A percentile compares a stretch with the other conserved stretches of the same genome.
Evolutionary conservation across 2,797 vertebrate species (phyloP).

Genomic region (Ceryle rudis): DNA sequence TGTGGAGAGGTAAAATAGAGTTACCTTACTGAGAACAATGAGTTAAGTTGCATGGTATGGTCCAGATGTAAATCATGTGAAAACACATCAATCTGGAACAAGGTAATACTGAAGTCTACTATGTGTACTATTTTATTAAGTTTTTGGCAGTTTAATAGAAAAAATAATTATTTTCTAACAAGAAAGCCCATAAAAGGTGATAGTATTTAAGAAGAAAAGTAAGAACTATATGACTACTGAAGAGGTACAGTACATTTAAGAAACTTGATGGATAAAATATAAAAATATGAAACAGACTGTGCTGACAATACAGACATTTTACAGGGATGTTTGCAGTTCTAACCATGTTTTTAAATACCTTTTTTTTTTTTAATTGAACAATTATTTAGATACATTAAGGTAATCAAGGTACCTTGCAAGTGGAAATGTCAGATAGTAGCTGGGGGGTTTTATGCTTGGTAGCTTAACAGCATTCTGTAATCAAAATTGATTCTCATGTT

Average conservation of each 20-base stretch:
- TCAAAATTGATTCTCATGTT: neutral
- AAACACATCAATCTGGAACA: neutral
- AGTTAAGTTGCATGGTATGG: neutral
- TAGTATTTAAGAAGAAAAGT: neutral
- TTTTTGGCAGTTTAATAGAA: neutral
- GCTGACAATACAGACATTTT: neutral
- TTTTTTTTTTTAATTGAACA: neutral
- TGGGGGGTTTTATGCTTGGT: neutral
- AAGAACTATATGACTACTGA: neutral
- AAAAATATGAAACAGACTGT: neutral
- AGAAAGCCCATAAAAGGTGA: neutral
- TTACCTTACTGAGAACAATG: neutral
- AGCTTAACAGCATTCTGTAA: neutral
- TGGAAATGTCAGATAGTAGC: neutral
- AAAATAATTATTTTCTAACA: neutral
- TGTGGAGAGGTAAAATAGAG: neutral
- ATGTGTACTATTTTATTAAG: neutral
- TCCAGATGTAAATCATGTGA: neutral
- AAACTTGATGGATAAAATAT: neutral
- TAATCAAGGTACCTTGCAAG: neutral
- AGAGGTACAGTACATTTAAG: neutral
- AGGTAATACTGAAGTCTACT: neutral
- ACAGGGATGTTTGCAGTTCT: neutral
- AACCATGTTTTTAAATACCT: neutral
- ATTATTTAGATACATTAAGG: neutral